Conservation (phyloP, 1,140 invertebrate species). For the Drosophila rufa region DNA sequence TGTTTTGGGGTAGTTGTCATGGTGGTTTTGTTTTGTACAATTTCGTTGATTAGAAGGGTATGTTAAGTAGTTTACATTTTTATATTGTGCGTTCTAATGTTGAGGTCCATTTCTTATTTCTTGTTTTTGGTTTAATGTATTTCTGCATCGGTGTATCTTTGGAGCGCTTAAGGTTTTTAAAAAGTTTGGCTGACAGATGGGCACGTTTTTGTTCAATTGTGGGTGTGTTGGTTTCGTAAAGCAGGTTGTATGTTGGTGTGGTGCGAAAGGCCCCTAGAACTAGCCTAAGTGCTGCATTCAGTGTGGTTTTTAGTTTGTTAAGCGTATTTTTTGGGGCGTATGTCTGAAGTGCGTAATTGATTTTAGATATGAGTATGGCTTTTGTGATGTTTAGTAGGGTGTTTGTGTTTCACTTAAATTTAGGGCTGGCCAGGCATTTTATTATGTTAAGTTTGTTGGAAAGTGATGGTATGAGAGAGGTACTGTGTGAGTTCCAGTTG, state of each 20-base stretch:
- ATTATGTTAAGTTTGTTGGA: conserved; percentile 4
- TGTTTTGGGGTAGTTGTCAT: too few species aligned
- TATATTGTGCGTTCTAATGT: too few species aligned
- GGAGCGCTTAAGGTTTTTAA: conserved; percentile 1
- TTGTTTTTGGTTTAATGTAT: background rate
- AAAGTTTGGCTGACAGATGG: background rate
- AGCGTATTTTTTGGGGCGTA: too few species aligned
- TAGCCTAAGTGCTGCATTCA: background rate
- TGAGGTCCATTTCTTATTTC: too few species aligned
- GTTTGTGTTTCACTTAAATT: background rate
- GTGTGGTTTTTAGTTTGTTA: too few species aligned
- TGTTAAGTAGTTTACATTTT: too few species aligned
- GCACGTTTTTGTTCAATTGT: background rate
- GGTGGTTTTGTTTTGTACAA: too few species aligned
- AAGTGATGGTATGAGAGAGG: conserved; percentile 4
- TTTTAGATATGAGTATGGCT: conserved; percentile 1
- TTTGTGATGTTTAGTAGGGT: background rate
- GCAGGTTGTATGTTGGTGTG: background rate
- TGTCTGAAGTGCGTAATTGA: background rate
- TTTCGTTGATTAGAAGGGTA: too few species aligned
- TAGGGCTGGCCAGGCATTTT: background rate
- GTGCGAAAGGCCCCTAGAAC: background rate
- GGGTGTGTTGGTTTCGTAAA: background rate
- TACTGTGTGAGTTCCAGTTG: conserved; percentile 1
- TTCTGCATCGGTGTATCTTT: conserved; percentile 1